These are phyloP conservation scores for Drosophila antonietae DNA, from an alignment of 2,888 invertebrate species.

Conservation along the genomic window DNA sequence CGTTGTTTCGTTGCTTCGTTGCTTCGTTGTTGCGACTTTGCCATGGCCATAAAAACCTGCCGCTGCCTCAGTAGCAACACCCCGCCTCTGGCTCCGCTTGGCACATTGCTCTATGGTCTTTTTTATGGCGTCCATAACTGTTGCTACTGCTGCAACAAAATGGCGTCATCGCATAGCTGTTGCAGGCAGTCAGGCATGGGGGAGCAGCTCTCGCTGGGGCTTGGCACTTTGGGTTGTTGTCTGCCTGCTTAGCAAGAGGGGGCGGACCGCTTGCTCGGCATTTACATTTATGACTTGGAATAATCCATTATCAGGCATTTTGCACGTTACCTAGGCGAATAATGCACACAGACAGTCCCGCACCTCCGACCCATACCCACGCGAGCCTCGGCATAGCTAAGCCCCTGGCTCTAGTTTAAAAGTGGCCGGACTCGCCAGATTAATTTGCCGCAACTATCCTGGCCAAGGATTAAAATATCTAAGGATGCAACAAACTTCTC, in stretches of 20 bases:
- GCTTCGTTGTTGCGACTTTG: conserved; percentile 40
- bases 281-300: conserved; percentile 79
- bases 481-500: conserved; percentile 11
- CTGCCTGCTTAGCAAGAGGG: conserved; percentile 12
- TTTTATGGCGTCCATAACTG: conserved; percentile 55
- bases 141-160: conserved; percentile 73
- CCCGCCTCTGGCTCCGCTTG: conserved; percentile 8
- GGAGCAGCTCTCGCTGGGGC: conserved; percentile 21
- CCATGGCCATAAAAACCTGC: conserved; percentile 52
- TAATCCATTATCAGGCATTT: conserved; percentile 79
- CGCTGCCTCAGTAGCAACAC: conserved; percentile 26
- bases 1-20: conserved; percentile 24
- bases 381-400: conserved; percentile 46
- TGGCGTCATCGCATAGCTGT: conserved; percentile 63
- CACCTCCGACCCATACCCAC: conserved; percentile 8
- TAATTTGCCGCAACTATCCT: conserved; percentile 53
- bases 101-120: conserved; percentile 36
- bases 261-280: conserved; percentile 46
- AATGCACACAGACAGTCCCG: conserved; percentile 52
- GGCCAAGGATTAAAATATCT: conserved; percentile 49
- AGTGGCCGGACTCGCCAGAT: conserved; percentile 65
- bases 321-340: conserved; percentile 78
- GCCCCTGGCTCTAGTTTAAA: conserved; percentile 68
- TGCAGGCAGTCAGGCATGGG: conserved; percentile 18
- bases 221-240: conserved; percentile 32